Conservation (phyloP, 2,797 vertebrate species). For the Labeo calbasu region DNA sequence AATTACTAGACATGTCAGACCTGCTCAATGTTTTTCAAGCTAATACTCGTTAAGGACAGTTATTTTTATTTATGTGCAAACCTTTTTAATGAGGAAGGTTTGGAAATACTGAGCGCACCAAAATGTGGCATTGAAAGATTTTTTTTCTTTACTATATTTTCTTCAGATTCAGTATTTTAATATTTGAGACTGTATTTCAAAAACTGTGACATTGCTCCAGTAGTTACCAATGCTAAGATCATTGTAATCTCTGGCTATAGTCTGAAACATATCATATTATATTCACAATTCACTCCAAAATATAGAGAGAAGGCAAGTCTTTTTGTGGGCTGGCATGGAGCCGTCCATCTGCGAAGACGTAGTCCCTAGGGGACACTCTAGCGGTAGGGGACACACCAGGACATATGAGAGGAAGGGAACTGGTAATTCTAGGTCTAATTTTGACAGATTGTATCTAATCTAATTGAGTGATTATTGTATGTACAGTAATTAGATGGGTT, state of each 20-base stretch:
- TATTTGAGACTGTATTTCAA: neutral
- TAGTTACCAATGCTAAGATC: neutral
- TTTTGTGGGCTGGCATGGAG: conserved; percentile 8
- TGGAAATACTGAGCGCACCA: neutral
- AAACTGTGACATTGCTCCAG: neutral
- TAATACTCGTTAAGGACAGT: neutral
- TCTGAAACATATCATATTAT: conserved; percentile 18
- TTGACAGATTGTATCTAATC: conserved; percentile 36
- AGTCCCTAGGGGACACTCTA: neutral
- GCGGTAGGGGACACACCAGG: neutral
- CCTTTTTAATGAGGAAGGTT: neutral
- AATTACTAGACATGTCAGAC: neutral
- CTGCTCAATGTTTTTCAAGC: neutral
- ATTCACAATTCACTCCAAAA: conserved; percentile 18
- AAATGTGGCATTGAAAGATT: neutral
- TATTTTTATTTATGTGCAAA: neutral
- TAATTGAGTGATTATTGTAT: conserved; percentile 36
- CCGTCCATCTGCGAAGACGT: conserved; percentile 1
- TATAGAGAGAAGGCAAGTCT: neutral
- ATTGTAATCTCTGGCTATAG: conserved; percentile 1
- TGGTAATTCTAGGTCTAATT: conserved; percentile 29
- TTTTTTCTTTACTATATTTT: neutral
- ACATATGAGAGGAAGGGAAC: neutral
- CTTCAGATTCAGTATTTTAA: neutral
- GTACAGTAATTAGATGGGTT: conserved; percentile 19